Percentiles rank a stretch among this genome's conserved stretches.
These are phyloP conservation scores for Asarcornis scutulata DNA, from an alignment of 2,113 vertebrate species.

Conservation along the genomic window DNA sequence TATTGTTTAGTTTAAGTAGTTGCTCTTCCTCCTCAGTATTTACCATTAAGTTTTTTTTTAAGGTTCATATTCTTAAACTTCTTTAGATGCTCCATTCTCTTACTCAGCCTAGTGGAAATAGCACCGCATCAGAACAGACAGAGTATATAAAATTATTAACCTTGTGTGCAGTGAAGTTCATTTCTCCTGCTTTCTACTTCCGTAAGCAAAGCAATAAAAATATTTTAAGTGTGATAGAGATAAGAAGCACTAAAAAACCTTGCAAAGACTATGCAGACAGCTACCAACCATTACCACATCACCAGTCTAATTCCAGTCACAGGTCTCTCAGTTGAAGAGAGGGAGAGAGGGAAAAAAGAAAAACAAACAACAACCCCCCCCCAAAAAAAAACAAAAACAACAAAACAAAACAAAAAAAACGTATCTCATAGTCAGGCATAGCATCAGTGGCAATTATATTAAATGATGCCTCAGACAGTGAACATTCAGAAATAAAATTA, in stretches of 20 bases:
- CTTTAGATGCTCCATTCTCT: not conserved
- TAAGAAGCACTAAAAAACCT: slow-evolving; percentile 24
- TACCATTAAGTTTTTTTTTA: not conserved
- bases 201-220: slow-evolving; percentile 18
- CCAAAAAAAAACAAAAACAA: not conserved
- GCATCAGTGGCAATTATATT: not conserved
- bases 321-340: not conserved
- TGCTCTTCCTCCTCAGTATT: not conserved
- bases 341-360: not conserved
- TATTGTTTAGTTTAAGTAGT: not conserved
- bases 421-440: not conserved
- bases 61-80: not conserved
- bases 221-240: not conserved
- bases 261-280: slow-evolving; percentile 6
- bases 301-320: slow-evolving; percentile 29
- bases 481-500: slow-evolving; percentile 8
- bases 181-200: not conserved
- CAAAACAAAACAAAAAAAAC: too few relatives aligned
- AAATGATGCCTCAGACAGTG: not conserved
- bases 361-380: too few relatives aligned
- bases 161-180: not conserved
- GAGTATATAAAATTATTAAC: slow-evolving; percentile 8
- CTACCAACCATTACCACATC: not conserved
- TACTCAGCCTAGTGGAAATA: not conserved
- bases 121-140: not conserved